Evolutionary conservation across 2,797 vertebrate genomes (phyloP), one percentile per base, ranked within the genome.

Genomic region (Molossus molossus): DNA sequence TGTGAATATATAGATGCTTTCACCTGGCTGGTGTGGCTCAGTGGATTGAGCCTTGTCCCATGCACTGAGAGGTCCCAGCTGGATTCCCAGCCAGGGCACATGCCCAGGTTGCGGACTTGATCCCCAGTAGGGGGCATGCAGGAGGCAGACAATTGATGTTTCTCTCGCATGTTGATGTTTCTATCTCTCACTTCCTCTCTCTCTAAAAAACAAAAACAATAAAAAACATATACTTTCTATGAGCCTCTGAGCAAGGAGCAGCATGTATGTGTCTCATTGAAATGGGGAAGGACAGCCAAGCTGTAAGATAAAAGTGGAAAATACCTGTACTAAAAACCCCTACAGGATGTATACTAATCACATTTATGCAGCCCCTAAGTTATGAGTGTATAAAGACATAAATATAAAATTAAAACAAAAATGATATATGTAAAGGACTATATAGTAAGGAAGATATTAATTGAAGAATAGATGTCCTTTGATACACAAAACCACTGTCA

Each of bases 331-430:
- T 17, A 23, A 69, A 58, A n/a, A 55, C 33, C 2, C 5, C 48
- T 17, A 12, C 7, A 69, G 65, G 48, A 29, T 57, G 33, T 17
- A 58, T 29, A 10, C 29, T 82, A 29, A 80, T 62, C 27, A 40
- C 45, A 91, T 72, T n/a, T 62, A 55, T 21, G 33, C 40, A 80
- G 62, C 48, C 58, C 15, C 83, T 45, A 72, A 89, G 21, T 48
- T 84, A 17, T 18, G 23, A 40, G 67, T 84, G 6, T 64, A 8
- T 3, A 10, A 3, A 67, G 14, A 64, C 29, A 58, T 3, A 94
- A 53, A 25, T 11, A 84, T 18, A 60, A 84, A 80, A 67, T 48
- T 57, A 81, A 80, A 48, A 83, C 70, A 58, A 87, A 58, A 95
- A 37, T 5, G 17, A 85, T 18, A 80, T 17, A 27, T 5, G 15